Conservation (phyloP, 2,797 vertebrate genomes). For the Crenichthys baileyi region DNA sequence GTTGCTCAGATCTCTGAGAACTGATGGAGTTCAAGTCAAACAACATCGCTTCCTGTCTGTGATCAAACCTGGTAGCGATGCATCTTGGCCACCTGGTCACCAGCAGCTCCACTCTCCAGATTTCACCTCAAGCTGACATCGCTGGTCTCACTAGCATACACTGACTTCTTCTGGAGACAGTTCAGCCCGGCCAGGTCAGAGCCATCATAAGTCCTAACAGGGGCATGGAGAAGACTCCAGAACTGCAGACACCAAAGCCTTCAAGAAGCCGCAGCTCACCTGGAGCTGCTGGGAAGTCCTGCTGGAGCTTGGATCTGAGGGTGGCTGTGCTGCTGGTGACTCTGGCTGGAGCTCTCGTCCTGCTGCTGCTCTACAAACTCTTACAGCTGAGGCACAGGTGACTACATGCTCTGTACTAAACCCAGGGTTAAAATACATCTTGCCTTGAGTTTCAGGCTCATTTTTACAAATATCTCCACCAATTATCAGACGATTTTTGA, state of each 20-base stretch:
- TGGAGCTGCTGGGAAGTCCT: slow-evolving; percentile 37
- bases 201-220: slow-evolving; percentile 39
- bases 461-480: too few species aligned
- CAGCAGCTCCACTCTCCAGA: slow-evolving; percentile 49
- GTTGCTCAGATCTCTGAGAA: neutral
- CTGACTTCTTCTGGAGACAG: slow-evolving; percentile 13
- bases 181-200: slow-evolving; percentile 8
- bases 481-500: too few species aligned
- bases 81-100: slow-evolving; percentile 39
- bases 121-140: slow-evolving; percentile 35
- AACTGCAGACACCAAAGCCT: slow-evolving; percentile 38
- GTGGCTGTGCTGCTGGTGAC: slow-evolving; percentile 67
- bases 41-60: neutral
- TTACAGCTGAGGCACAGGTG: slow-evolving; percentile 77
- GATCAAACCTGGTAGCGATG: slow-evolving; percentile 46
- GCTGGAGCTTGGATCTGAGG: slow-evolving; percentile 68
- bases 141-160: slow-evolving; percentile 8
- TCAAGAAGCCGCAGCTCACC: slow-evolving; percentile 53
- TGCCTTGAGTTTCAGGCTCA: neutral
- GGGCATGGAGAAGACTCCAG: slow-evolving; percentile 40
- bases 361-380: slow-evolving; percentile 76
- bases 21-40: slow-evolving; percentile 23
- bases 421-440: neutral
- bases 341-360: slow-evolving; percentile 73
- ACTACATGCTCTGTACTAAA: slow-evolving; percentile 6